phyloP scores from a whole-genome alignment of 2,113 vertebrate species.

The Helogale parvula region DNA sequence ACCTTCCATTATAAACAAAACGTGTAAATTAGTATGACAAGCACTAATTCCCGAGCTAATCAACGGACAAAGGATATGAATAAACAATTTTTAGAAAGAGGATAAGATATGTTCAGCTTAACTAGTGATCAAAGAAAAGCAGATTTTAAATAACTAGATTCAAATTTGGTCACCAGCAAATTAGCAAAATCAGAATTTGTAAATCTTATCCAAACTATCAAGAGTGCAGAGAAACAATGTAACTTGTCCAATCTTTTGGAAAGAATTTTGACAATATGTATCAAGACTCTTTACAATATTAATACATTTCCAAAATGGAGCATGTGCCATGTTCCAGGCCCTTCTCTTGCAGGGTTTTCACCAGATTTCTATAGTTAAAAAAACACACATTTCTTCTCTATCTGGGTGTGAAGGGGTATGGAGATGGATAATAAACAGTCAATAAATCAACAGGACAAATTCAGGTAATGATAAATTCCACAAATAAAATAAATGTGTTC shows the following conservation, averaged over 20 bases:
- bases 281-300: not conserved
- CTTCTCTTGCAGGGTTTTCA: not conserved
- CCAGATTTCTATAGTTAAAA: not conserved
- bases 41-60: not conserved
- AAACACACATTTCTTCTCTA: not conserved
- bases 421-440: not conserved
- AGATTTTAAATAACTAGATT: not conserved
- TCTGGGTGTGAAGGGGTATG: not conserved
- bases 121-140: not conserved
- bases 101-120: not conserved
- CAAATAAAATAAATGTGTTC: not conserved
- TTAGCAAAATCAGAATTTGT: not conserved
- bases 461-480: not conserved
- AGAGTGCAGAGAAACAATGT: not conserved
- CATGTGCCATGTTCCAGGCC: not conserved
- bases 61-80: not conserved
- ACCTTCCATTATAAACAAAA: not conserved
- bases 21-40: not conserved
- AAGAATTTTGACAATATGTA: not conserved
- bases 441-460: conserved; percentile 9
- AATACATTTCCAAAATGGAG: not conserved
- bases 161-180: not conserved
- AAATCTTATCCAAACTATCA: not conserved
- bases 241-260: not conserved
- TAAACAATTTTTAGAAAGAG: not conserved